Conservation (phyloP, 2,888 invertebrate genomes). For the Spodoptera exigua region DNA sequence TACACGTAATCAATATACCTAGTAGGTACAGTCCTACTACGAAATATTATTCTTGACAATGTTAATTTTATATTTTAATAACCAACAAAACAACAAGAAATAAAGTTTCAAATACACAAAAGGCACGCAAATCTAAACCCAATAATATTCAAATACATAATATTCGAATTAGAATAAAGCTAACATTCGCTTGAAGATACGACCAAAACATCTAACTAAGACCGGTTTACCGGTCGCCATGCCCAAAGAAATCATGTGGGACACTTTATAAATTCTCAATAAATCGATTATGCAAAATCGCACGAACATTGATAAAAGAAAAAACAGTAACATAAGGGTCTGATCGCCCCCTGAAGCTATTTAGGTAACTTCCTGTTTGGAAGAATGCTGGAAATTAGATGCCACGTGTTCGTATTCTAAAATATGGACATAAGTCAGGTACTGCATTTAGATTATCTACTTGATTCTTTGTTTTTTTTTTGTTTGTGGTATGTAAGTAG, state of each 20-base stretch:
- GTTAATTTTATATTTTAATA: too few relatives aligned
- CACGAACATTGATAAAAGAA: conserved; percentile 63
- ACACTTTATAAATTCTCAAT: conserved; percentile 74
- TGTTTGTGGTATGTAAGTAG: too few relatives aligned
- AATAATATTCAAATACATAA: conserved; percentile 37
- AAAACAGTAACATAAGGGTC: conserved; percentile 59
- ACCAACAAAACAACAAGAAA: conserved; percentile 14
- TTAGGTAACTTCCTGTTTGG: conserved; percentile 47
- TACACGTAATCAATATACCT: too few relatives aligned
- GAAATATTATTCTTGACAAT: too few relatives aligned
- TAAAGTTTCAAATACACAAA: conserved; percentile 20
- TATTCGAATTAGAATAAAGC: conserved; percentile 57
- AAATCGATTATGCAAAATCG: conserved; percentile 80
- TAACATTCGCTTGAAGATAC: conserved; percentile 50
- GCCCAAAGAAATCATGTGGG: conserved; percentile 63
- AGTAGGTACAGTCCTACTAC: too few relatives aligned
- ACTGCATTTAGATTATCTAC: conserved; percentile 12
- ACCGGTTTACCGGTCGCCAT: conserved; percentile 69
- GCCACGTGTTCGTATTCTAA: conserved; percentile 26
- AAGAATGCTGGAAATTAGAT: conserved; percentile 45
- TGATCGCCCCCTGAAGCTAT: conserved; percentile 47
- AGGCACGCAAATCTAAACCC: conserved; percentile 16
- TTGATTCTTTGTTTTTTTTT: too few relatives aligned
- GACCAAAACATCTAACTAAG: conserved; percentile 60
- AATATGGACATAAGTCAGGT: conserved; percentile 28